phyloP scores from a whole-genome alignment of 2,113 vertebrate species.

The Erythrocercus mccallii region DNA sequence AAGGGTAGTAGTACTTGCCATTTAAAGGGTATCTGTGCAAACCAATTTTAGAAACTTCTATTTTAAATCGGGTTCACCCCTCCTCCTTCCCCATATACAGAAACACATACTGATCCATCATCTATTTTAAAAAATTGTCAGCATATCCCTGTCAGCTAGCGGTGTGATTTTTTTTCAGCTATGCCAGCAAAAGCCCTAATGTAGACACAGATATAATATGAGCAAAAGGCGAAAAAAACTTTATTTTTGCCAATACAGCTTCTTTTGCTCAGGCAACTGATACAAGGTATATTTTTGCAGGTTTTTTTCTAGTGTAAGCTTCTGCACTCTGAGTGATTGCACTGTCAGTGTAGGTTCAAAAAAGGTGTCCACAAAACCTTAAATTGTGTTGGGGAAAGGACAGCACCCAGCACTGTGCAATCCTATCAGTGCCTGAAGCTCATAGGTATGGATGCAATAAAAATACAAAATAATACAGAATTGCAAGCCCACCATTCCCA shows the following conservation, averaged over 20 bases:
- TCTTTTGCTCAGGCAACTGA: neutral
- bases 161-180: constrained; percentile 21
- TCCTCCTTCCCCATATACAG: neutral
- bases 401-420: neutral
- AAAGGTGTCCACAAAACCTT: neutral
- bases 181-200: constrained; percentile 46
- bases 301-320: neutral
- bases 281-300: neutral
- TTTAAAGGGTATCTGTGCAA: constrained; percentile 24
- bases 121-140: constrained; percentile 39
- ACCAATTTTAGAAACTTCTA: constrained; percentile 40
- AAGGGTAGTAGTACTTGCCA: neutral
- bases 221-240: neutral
- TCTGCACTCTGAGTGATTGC: neutral
- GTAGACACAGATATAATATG: neutral
- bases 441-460: neutral
- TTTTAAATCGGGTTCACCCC: constrained; percentile 7
- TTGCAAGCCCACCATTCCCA: neutral
- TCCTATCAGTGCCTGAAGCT: neutral
- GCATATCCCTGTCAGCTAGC: constrained; percentile 19
- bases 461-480: neutral
- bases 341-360: neutral
- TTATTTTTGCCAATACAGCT: constrained; percentile 38
- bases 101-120: constrained; percentile 36
- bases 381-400: neutral